phyloP scores from a whole-genome alignment of 2,888 invertebrate genomes.

The Rhamphomyia laevipes region DNA sequence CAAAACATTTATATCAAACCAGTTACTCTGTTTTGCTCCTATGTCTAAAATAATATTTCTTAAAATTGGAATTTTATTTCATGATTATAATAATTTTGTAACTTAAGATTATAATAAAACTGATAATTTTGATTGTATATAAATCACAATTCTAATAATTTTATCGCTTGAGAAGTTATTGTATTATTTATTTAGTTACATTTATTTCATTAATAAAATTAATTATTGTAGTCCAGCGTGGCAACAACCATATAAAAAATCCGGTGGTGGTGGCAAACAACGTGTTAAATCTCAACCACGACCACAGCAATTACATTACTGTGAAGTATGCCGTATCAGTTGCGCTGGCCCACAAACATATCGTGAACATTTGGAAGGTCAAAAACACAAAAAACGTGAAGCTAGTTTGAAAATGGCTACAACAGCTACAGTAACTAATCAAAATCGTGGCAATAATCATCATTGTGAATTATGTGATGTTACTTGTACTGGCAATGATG shows the following conservation, averaged over 20 bases:
- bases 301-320: conserved; percentile 91
- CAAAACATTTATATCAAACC: too few relatives aligned
- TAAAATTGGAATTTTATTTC: too few relatives aligned
- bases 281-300: conserved; percentile 59
- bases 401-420: conserved; percentile 65
- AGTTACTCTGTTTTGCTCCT: too few relatives aligned
- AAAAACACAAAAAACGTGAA: conserved; percentile 98
- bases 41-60: too few relatives aligned
- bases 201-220: neutral
- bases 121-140: too few relatives aligned
- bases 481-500: conserved; percentile 96
- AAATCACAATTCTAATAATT: too few relatives aligned
- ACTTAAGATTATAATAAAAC: conserved; percentile 19
- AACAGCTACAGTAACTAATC: conserved; percentile 48
- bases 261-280: conserved; percentile 22
- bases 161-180: too few relatives aligned
- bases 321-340: conserved; percentile 97
- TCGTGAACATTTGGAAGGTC: conserved; percentile 94
- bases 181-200: conserved; percentile 1
- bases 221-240: conserved; percentile 16
- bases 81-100: too few relatives aligned
- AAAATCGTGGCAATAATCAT: conserved; percentile 47
- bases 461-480: conserved; percentile 97
- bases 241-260: conserved; percentile 50
- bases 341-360: conserved; percentile 92